Evolutionary conservation across 1,140 invertebrate species (phyloP), one percentile per base, ranked within the genome.

Genomic region (Muscidifurax raptorellus): DNA sequence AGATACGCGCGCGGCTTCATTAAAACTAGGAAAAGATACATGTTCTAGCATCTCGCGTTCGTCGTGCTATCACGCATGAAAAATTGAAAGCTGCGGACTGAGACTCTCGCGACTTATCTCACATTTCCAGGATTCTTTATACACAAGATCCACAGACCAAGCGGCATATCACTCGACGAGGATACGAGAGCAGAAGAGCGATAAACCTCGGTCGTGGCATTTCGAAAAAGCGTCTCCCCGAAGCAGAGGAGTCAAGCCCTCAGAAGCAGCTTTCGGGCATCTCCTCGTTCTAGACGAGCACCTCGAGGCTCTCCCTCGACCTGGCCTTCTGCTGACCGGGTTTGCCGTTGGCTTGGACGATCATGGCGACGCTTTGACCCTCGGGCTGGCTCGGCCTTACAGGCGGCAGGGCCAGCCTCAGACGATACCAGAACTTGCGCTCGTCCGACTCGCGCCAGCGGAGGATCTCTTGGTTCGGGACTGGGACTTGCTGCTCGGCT

Each of bases 291-390:
- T 90, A 93, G 82, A 93, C 92, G 27, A 93, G 91, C 25, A 93
- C 92, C 80, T 93, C 92, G 82, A 93, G 90, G 44, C 92, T 93
- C 80, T 92, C 92, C 47, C 90, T 7, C 89, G 90, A 18, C 88
- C 90, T 78, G 90, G 92, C 77, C 90, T 90, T 80, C 90, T 90
- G 69, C 89, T 90, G 76, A 90, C 88, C 86, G 44, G 66, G 79
- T 6, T 75, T 83, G 76, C 84, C 86, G 81, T 90, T 89, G 1
- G 90, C 88, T 75, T 92, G 91, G 1, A 92, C 91, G 82, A 92
- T 92, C 91, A 93, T 93, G 36, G 91, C 91, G 15, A 92, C 91
- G 69, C 89, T 91, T 59, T 92, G 91, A 52, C 90, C 90, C 52
- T 92, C 83, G 6, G 81, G 77, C 18, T 88, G 72, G n/a, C 76